Evolutionary conservation across 2,797 vertebrate genomes (phyloP).

Genomic region (Pelochelys cantorii): DNA sequence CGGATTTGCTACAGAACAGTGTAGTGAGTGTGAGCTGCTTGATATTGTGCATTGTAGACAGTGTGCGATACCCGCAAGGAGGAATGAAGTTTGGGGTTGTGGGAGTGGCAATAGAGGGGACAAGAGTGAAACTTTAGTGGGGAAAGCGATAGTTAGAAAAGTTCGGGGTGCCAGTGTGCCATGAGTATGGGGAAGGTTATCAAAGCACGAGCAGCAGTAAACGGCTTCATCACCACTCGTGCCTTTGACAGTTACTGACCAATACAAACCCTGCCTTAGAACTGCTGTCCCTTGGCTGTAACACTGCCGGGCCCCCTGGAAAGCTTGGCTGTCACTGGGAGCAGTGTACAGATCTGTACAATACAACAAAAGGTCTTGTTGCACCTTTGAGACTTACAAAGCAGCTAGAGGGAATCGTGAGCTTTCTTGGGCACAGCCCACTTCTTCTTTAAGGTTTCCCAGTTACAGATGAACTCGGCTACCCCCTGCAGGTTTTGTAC

Average conservation of each 20-base stretch:
- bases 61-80: neutral
- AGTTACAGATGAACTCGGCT: too few species aligned
- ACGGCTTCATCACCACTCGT: neutral
- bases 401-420: too few species aligned
- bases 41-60: neutral
- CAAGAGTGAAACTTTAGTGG: neutral
- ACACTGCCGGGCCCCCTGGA: too few species aligned
- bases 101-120: neutral
- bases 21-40: neutral
- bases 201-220: neutral
- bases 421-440: too few species aligned
- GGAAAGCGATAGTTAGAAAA: neutral
- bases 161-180: neutral
- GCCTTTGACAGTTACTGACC: neutral
- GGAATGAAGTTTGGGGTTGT: neutral
- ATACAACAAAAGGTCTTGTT: too few species aligned
- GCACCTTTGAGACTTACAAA: too few species aligned
- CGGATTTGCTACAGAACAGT: neutral
- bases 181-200: too few species aligned
- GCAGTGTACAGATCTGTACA: neutral
- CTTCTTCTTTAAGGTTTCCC: too few species aligned
- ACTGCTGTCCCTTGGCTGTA: neutral
- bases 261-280: neutral
- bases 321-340: neutral
- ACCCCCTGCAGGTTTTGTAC: neutral